Percentiles rank a stretch among this genome's conserved stretches.
phyloP scores from a whole-genome alignment of 2,113 vertebrate species.

The Lophius piscatorius region DNA sequence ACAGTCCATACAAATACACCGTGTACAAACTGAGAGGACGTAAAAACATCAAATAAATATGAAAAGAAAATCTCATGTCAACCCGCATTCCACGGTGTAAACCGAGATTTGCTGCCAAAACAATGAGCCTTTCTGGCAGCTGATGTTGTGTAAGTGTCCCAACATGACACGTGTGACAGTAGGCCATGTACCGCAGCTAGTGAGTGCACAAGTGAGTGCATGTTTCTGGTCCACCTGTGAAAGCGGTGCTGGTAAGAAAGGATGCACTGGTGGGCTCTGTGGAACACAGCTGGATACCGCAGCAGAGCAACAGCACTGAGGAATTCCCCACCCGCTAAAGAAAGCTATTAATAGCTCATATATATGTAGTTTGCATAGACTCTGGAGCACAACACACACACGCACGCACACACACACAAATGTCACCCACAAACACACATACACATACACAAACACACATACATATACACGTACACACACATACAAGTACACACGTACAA shows the following conservation, averaged over 20 bases:
- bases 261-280: constrained; percentile 55
- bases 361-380: constrained; percentile 33
- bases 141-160: constrained; percentile 44
- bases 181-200: constrained; percentile 33
- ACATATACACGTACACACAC: constrained; percentile 29
- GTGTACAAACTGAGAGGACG: no score
- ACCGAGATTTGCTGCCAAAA: constrained; percentile 36
- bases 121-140: constrained; percentile 33
- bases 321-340: constrained; percentile 74
- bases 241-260: constrained; percentile 38
- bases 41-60: not conserved
- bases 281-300: constrained; percentile 68
- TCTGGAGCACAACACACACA: constrained; percentile 14
- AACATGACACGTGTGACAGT: constrained; percentile 45
- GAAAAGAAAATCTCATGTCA: constrained; percentile 9
- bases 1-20: no score
- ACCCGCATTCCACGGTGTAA: constrained; percentile 27
- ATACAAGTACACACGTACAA: constrained; percentile 18
- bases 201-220: not conserved
- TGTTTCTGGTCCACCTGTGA: constrained; percentile 35
- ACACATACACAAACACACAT: constrained; percentile 6
- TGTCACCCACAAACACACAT: constrained; percentile 20
- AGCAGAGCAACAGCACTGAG: constrained; percentile 64
- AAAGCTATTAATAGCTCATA: constrained; percentile 71
- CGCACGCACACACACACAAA: not conserved